A percentile compares a stretch with the other conserved stretches of the same genome.
Evolutionary conservation across 1,140 invertebrate species (phyloP).

Genomic region (Drosophila mojavensis): DNA sequence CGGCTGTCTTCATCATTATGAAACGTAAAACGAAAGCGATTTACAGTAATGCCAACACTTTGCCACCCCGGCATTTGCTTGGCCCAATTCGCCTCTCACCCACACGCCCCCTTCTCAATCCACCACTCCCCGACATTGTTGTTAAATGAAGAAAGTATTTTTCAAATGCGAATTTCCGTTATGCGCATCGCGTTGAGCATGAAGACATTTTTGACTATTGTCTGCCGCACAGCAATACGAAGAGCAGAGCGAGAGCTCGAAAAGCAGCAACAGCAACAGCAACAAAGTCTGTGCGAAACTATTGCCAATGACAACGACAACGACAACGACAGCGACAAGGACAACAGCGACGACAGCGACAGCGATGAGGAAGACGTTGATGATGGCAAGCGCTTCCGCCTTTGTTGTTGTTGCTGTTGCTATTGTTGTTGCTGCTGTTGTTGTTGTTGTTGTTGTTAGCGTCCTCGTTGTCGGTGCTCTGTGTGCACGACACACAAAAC

Average conservation of each 20-base stretch:
- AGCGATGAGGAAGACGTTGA: conserved; percentile 68
- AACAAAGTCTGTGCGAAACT: conserved; percentile 71
- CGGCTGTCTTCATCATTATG: conserved; percentile 69
- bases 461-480: conserved; percentile 36
- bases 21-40: conserved; percentile 82
- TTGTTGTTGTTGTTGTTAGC: conserved; percentile 30
- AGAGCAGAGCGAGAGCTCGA: conserved; percentile 36
- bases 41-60: conserved; percentile 82
- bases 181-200: conserved; percentile 76
- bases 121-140: conserved; percentile 65
- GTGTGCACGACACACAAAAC: conserved; percentile 71
- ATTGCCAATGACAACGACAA: conserved; percentile 73
- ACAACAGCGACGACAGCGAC: conserved; percentile 24
- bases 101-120: not conserved
- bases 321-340: conserved; percentile 17
- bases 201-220: conserved; percentile 82
- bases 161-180: conserved; percentile 82
- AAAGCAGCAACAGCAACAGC: conserved; percentile 49
- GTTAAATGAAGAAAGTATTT: conserved; percentile 83
- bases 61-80: conserved; percentile 56
- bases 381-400: conserved; percentile 77
- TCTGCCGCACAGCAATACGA: conserved; percentile 56
- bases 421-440: conserved; percentile 12
- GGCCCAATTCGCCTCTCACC: not conserved
- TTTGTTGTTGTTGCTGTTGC: conserved; percentile 37